Conservation (phyloP, 2,888 invertebrate species). For the Dendrolimus pini region DNA sequence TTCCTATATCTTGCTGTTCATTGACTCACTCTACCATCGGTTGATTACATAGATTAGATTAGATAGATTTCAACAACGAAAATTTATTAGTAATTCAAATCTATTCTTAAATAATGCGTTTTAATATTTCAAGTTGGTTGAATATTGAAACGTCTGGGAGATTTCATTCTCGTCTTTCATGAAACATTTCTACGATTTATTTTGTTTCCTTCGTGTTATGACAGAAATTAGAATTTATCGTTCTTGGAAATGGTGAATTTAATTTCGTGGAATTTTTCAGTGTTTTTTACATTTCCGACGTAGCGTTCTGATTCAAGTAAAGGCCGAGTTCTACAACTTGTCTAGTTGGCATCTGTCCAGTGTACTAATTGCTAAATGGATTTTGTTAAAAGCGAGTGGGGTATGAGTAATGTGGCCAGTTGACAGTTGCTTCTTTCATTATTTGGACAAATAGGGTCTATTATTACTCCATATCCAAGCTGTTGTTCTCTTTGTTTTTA, state of each 20-base stretch:
- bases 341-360: slow-evolving; percentile 14
- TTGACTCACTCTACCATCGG: too few relatives aligned
- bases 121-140: not conserved
- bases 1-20: too few relatives aligned
- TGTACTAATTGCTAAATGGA: slow-evolving; percentile 11
- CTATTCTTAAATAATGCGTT: not conserved
- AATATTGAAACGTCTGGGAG: not conserved
- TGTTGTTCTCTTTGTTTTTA: too few relatives aligned
- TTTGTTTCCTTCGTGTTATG: not conserved
- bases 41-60: too few relatives aligned
- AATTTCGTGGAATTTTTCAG: not conserved
- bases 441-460: too few relatives aligned
- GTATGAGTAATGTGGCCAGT: not conserved
- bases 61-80: not conserved
- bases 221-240: not conserved
- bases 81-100: not conserved
- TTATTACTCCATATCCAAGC: too few relatives aligned
- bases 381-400: not conserved
- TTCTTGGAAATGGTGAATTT: not conserved
- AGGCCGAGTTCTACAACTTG: not conserved
- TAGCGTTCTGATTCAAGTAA: not conserved
- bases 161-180: not conserved
- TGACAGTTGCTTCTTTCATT: too few relatives aligned
- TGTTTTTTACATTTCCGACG: not conserved
- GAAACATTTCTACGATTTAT: not conserved